Evolutionary conservation across 2,888 invertebrate species (phyloP).

Genomic region (Macrophya alboannulata): DNA sequence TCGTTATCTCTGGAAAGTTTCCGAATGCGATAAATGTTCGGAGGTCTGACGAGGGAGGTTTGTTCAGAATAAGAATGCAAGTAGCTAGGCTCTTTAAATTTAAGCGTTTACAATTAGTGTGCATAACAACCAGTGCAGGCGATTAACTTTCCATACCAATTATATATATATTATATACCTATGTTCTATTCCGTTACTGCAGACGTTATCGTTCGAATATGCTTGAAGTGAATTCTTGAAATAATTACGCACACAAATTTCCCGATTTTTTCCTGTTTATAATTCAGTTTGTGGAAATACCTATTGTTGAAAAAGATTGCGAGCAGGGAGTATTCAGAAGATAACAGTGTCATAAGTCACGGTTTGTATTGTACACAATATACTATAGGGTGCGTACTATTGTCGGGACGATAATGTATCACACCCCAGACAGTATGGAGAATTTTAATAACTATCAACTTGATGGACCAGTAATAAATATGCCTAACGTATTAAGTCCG

Average conservation of each 20-base stretch:
- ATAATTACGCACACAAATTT: neutral
- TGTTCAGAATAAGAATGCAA: neutral
- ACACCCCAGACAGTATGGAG: neutral
- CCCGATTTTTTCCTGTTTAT: neutral
- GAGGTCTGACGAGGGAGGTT: neutral
- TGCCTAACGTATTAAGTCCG: neutral
- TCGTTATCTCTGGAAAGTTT: neutral
- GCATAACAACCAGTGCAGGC: neutral
- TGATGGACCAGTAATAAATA: neutral
- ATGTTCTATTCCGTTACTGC: neutral
- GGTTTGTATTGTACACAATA: neutral
- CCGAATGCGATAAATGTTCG: neutral
- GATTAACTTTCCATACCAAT: neutral
- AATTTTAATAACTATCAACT: neutral
- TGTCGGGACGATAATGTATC: neutral
- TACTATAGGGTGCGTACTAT: neutral
- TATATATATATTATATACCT: too few species aligned
- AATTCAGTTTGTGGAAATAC: neutral
- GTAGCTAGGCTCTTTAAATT: neutral
- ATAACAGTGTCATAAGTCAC: neutral
- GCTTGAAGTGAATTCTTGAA: neutral
- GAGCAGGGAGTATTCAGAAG: neutral
- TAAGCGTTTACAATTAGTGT: neutral
- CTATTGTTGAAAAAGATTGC: neutral
- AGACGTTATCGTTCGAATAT: neutral